Evolutionary conservation across 2,888 invertebrate species (phyloP).

Genomic region (Mimumesa dahlbomi): DNA sequence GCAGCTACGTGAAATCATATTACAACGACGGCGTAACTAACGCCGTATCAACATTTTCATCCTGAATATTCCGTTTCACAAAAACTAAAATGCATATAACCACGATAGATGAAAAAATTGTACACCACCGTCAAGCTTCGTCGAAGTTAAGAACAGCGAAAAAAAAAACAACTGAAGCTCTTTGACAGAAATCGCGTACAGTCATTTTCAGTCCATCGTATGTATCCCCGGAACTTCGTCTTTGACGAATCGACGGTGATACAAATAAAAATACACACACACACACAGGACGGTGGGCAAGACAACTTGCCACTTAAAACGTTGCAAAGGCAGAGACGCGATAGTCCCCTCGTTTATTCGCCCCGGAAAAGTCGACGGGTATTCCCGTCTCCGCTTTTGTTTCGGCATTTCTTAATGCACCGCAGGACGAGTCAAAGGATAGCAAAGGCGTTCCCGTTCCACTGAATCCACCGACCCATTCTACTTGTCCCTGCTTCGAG

Average conservation of each 20-base stretch:
- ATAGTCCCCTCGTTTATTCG: constrained; percentile 62
- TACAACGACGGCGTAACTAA: too few relatives aligned
- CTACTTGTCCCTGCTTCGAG: background rate
- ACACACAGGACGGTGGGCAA: constrained; percentile 28
- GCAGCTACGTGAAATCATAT: too few relatives aligned
- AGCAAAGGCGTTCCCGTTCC: constrained; percentile 27
- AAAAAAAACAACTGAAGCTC: constrained; percentile 27
- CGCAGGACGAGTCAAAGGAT: constrained; percentile 55
- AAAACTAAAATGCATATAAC: too few relatives aligned
- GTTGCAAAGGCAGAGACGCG: constrained; percentile 60
- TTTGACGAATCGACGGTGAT: constrained; percentile 55
- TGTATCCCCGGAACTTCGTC: constrained; percentile 47
- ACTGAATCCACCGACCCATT: constrained; percentile 1
- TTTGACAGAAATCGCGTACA: constrained; percentile 36
- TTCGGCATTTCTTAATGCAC: constrained; percentile 73
- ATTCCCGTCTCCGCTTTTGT: constrained; percentile 69
- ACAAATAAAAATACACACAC: constrained; percentile 39
- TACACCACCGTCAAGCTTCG: background rate
- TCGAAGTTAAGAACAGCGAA: too few relatives aligned
- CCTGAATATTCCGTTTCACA: too few relatives aligned
- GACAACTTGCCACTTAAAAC: constrained; percentile 77
- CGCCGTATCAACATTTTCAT: too few relatives aligned
- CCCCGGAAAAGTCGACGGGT: constrained; percentile 63
- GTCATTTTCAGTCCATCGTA: constrained; percentile 43
- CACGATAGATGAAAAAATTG: background rate